A percentile compares a stretch with the other conserved stretches of the same genome.
phyloP scores from a whole-genome alignment of 1,140 invertebrate genomes.

The Steinernema feltiae region DNA sequence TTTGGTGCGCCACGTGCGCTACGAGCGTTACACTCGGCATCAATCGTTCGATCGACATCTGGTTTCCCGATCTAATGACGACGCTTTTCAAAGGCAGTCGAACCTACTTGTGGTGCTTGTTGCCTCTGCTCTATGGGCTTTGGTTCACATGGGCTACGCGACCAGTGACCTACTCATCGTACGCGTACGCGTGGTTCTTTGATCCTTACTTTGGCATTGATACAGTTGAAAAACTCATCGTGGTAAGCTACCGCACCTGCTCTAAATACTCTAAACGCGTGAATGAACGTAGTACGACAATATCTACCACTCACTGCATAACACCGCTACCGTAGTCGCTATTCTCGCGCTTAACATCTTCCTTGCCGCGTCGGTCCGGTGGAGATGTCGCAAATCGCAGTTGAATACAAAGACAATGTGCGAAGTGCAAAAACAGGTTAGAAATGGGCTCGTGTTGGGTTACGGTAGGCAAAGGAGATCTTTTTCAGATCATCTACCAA shows the following conservation, averaged over 20 bases:
- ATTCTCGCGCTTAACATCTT: background rate
- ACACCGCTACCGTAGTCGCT: background rate
- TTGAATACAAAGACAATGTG: background rate
- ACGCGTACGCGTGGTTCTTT: conserved; percentile 17
- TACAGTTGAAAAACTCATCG: background rate
- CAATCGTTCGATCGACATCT: background rate
- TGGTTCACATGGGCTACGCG: conserved; percentile 7
- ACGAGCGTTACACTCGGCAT: conserved; percentile 8
- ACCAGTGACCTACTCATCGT: background rate
- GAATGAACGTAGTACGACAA: conserved; percentile 22
- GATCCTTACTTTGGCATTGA: conserved; percentile 17
- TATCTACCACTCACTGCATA: conserved; percentile 1
- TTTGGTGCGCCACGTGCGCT: background rate
- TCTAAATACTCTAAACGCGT: background rate
- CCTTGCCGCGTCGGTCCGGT: background rate
- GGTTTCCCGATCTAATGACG: background rate
- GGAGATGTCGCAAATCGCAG: background rate
- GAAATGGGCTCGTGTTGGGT: background rate
- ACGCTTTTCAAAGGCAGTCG: conserved; percentile 10
- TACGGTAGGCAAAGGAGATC: background rate
- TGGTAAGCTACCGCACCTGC: background rate
- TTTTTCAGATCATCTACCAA: conserved; percentile 70
- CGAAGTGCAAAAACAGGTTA: background rate
- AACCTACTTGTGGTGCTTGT: background rate
- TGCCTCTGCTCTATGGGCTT: background rate